Base-by-base conservation (phyloP, 2,888 invertebrate species). In the Polymixis lichenea region DNA sequence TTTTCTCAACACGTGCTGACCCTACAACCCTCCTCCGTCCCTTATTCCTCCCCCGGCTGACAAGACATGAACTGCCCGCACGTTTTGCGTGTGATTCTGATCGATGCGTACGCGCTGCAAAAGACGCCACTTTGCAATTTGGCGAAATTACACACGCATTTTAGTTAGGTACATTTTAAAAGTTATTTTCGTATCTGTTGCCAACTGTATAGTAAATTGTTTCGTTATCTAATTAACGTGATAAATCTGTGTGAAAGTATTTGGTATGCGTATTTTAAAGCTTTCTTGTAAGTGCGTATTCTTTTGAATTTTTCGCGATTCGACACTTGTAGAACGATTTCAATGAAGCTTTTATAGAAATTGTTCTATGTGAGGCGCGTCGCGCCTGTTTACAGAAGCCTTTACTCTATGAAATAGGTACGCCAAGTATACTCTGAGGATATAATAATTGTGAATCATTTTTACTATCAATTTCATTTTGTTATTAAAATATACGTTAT, bases 71-170 rank as follows among this genome's bases (percentile, higher is more conserved):
- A 56, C 60, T 43, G 53, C 49, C 82, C 91, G 90, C 91, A 88
- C 89, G 91, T 93, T 92, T 93, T 92, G 91, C 92, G 91, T 90
- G 91, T 86, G 90, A 92, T 92, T 92, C 89, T 87, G 89, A 89
- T 88, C 84, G 86, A 82, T 87, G 88, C 89, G 88, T 82, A 83
- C 73, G 85, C 87, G 85, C 88, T 85, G 82, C 61, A 70, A 72
- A 77, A 73, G 73, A 84, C 78, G 79, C 80, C 77, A 74, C 68
- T 68, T 76, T 80, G 88, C 87, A 91, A 89, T 89, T 90, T 89
- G 72, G 70, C 78, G 46, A 88, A 89, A 89, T 86, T 82, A 70
- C 73, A 68, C 46, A 46, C n/a, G 17, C 32, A 51, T 62, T 32
- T 67, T 55, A 49, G 22, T 46, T 19, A 17, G 25, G 49, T 64